phyloP scores from a whole-genome alignment of 2,113 vertebrate species.

The Gracilinanus agilis region DNA sequence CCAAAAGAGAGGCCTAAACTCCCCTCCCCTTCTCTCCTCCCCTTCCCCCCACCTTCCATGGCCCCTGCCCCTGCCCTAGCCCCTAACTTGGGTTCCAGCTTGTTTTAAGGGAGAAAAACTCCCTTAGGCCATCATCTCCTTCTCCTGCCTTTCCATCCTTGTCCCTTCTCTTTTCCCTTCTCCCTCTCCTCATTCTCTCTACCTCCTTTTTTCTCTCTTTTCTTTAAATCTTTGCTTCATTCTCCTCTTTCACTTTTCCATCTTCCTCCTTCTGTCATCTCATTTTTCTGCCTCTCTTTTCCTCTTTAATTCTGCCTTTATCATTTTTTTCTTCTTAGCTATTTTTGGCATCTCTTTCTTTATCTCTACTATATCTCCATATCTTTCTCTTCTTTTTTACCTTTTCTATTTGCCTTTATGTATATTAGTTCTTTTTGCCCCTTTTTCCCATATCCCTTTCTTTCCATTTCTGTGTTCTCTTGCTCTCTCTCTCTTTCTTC shows the following conservation, averaged over 20 bases:
- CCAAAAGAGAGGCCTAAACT: constrained; percentile 62
- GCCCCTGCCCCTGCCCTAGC: not conserved
- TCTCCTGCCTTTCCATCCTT: not conserved
- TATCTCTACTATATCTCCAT: not conserved
- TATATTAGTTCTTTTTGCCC: not conserved
- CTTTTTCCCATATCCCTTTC: not conserved
- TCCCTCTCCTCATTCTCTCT: not conserved
- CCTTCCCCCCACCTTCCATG: not conserved
- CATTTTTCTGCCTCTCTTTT: not conserved
- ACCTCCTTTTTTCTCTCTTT: not conserved
- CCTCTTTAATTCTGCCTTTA: not conserved
- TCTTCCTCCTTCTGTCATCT: not conserved
- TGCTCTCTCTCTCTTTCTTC: not conserved
- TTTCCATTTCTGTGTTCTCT: not conserved
- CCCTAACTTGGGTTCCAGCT: not conserved
- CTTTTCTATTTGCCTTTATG: not conserved
- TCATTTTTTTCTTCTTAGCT: not conserved
- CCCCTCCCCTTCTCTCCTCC: not conserved
- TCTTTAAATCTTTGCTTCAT: not conserved
- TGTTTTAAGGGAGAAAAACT: not conserved
- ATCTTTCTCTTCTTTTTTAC: not conserved
- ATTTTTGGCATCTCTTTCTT: not conserved
- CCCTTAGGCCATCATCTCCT: not conserved
- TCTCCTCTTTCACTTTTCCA: not conserved
- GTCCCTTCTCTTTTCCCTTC: not conserved